phyloP scores from a whole-genome alignment of 2,888 invertebrate species.

The Scrobipalpa costella region DNA sequence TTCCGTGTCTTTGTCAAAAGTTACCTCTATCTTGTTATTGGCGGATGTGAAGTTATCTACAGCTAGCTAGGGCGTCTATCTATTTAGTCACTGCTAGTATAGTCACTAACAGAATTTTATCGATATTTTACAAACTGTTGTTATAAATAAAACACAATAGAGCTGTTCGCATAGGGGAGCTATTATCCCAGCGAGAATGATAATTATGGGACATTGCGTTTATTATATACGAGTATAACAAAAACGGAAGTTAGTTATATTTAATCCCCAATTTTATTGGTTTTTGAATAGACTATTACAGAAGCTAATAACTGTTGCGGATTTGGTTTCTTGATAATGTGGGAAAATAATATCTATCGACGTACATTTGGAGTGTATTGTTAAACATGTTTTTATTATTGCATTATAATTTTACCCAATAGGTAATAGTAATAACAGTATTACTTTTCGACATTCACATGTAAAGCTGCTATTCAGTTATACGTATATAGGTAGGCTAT shows the following conservation, averaged over 20 bases:
- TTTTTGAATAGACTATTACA: conserved; percentile 26
- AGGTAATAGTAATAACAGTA: no score
- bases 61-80: no score
- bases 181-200: conserved; percentile 40
- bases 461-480: no score
- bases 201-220: conserved; percentile 29
- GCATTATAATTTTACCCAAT: no score
- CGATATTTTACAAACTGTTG: conserved; percentile 61
- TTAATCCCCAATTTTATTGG: conserved; percentile 28
- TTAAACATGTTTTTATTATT: no score
- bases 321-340: neutral
- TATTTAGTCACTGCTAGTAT: no score
- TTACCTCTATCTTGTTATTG: no score
- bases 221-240: conserved; percentile 34
- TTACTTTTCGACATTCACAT: no score
- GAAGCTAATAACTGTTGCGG: neutral
- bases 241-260: conserved; percentile 35
- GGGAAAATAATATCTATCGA: no score
- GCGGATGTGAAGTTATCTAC: no score
- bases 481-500: neutral
- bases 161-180: conserved; percentile 48
- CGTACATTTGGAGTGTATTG: no score
- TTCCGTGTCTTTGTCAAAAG: no score
- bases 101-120: conserved; percentile 37
- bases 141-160: conserved; percentile 60